These are phyloP conservation scores for Mirounga angustirostris DNA, from an alignment of 2,113 vertebrate species.

Conservation along the genomic window DNA sequence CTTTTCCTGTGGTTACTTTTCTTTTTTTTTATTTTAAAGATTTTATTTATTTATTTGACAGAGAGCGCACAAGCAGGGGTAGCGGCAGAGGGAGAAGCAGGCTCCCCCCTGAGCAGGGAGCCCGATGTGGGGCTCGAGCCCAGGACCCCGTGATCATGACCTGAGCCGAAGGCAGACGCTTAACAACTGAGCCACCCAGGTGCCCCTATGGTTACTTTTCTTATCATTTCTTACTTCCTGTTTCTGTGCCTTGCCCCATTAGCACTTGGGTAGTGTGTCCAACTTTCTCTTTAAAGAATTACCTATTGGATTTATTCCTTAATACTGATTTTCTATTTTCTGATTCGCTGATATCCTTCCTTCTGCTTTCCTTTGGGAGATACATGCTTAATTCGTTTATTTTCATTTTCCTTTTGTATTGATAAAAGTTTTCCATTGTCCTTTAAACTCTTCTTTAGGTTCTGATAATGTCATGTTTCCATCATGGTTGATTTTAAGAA, in stretches of 20 bases:
- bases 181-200: no score
- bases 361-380: not conserved
- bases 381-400: not conserved
- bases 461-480: not conserved
- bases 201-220: not conserved
- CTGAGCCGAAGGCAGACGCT: no score
- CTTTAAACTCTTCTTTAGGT: not conserved
- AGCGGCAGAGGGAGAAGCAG: no score
- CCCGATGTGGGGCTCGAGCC: fast-evolving
- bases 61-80: no score
- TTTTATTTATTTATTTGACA: no score
- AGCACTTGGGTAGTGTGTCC: not conserved
- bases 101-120: no score
- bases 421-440: not conserved
- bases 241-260: not conserved
- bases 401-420: not conserved
- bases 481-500: not conserved
- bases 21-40: no score
- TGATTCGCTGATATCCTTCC: not conserved
- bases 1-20: not conserved
- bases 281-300: not conserved
- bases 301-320: not conserved
- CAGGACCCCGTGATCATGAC: no score
- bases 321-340: not conserved
- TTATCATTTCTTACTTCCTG: not conserved